Conservation (phyloP, 2,797 vertebrate species). For the Meriones psammophilus region DNA sequence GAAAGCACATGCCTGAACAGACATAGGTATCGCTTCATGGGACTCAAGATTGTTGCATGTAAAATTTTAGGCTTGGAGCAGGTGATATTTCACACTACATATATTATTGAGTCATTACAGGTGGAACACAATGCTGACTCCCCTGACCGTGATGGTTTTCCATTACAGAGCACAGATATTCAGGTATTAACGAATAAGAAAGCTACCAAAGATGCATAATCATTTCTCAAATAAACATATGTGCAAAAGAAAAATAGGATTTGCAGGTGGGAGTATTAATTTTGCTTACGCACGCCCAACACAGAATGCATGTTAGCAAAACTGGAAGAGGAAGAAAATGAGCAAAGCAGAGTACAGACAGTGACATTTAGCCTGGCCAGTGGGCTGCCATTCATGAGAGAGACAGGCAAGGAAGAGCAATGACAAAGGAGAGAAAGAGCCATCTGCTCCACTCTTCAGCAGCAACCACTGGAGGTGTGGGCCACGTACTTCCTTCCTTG, state of each 20-base stretch:
- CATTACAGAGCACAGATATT: neutral
- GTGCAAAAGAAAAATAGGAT: neutral
- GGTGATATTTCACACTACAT: neutral
- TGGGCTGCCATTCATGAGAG: neutral
- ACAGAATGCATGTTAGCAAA: neutral
- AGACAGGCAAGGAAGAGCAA: neutral
- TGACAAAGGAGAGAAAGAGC: neutral
- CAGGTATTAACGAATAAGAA: neutral
- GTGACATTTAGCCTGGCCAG: neutral
- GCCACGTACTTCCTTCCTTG: neutral
- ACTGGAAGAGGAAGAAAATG: neutral
- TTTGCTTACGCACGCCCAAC: neutral
- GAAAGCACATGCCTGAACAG: neutral
- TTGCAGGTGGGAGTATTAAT: neutral
- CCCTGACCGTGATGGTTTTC: neutral
- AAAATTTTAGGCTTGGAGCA: neutral
- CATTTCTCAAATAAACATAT: conserved; percentile 16
- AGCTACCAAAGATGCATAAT: neutral
- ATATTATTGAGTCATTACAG: neutral
- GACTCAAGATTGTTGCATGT: neutral
- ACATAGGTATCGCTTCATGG: neutral
- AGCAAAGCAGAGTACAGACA: neutral
- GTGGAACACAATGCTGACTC: neutral
- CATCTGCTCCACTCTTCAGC: neutral
- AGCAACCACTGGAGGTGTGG: neutral